A percentile compares a stretch with the other conserved stretches of the same genome.
Evolutionary conservation across 2,888 invertebrate genomes (phyloP).

Genomic region (Cosmorhoe ocellata): DNA sequence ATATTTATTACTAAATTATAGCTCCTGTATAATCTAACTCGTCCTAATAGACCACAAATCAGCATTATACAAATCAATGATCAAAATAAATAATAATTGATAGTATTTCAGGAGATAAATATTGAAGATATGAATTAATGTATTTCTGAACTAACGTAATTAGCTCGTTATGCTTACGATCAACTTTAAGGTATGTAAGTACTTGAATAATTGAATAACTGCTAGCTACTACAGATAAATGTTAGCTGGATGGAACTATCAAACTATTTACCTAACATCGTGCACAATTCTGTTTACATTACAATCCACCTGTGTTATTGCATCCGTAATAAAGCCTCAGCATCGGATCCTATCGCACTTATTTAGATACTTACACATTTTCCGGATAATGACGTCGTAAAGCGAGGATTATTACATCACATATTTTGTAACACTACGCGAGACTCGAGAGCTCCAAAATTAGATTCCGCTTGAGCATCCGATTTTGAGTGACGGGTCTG

Average conservation of each 20-base stretch:
- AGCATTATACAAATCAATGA: too few species aligned
- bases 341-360: conserved; percentile 29
- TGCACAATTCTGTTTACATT: conserved; percentile 24
- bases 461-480: conserved; percentile 53
- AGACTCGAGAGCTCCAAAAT: conserved; percentile 64
- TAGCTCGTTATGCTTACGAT: conserved; percentile 1
- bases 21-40: too few species aligned
- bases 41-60: too few species aligned
- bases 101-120: too few species aligned
- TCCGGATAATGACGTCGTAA: conserved; percentile 51
- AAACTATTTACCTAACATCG: conserved; percentile 8
- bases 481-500: conserved; percentile 30
- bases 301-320: conserved; percentile 23
- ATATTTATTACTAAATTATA: too few species aligned
- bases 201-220: background rate
- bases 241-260: background rate
- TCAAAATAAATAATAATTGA: too few species aligned
- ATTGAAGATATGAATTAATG: too few species aligned
- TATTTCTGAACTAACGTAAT: too few species aligned
- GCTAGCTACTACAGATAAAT: background rate
- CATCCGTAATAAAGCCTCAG: conserved; percentile 19
- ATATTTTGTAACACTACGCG: conserved; percentile 70
- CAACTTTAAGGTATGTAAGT: background rate
- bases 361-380: conserved; percentile 47
- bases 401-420: conserved; percentile 67